Evolutionary conservation across 2,797 vertebrate genomes (phyloP).

Genomic region (Huso huso): DNA sequence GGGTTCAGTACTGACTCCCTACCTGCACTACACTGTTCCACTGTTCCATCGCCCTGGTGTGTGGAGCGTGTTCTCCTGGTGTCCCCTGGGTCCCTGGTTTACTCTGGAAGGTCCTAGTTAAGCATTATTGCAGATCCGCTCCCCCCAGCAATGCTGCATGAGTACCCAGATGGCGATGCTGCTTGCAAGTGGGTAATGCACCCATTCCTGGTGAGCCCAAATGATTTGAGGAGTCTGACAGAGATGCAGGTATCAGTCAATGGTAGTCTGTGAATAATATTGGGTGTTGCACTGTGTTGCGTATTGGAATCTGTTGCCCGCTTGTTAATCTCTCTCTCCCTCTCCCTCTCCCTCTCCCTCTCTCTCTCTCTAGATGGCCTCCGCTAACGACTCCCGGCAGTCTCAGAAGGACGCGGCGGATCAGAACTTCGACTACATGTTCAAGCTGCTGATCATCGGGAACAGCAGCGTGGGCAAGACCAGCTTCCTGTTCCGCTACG

Average conservation of each 20-base stretch:
- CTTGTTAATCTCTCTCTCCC: neutral
- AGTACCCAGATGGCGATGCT: no score
- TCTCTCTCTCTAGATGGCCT: slow-evolving; percentile 64
- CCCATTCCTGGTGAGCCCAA: neutral
- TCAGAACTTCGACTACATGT: slow-evolving; percentile 92
- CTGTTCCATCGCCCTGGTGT: neutral
- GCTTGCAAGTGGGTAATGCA: no score
- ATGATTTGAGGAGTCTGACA: neutral
- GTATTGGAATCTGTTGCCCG: no score
- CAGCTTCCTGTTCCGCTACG: slow-evolving; percentile 83
- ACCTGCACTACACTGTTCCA: no score
- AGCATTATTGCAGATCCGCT: no score
- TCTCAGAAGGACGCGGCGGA: slow-evolving; percentile 76
- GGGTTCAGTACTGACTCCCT: no score
- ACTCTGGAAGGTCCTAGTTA: neutral
- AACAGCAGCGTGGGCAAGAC: slow-evolving; percentile 90
- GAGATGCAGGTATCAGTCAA: no score
- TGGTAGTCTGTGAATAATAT: no score
- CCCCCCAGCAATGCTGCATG: no score
- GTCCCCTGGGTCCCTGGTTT: neutral
- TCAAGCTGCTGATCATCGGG: slow-evolving; percentile 81
- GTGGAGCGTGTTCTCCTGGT: no score
- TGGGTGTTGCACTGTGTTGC: no score
- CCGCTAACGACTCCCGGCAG: slow-evolving; percentile 59
- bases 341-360: neutral